phyloP scores from a whole-genome alignment of 2,113 vertebrate genomes.

The Microcebus jonahi region DNA sequence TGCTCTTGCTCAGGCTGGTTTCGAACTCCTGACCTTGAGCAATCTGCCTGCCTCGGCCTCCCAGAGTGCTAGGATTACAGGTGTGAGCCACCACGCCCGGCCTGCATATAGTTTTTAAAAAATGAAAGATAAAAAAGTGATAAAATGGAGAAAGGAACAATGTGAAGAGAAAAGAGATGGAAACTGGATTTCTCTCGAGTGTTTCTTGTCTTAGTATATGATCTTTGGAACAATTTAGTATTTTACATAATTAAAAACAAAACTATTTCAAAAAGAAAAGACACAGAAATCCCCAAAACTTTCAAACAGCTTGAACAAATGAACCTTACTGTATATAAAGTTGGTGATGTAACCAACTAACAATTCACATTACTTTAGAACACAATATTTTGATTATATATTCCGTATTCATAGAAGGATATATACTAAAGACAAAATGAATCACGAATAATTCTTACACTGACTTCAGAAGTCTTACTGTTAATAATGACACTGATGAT shows the following conservation, averaged over 20 bases:
- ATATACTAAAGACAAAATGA: not conserved
- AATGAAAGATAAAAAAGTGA: not conserved
- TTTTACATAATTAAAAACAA: conserved; percentile 15
- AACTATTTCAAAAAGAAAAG: not conserved
- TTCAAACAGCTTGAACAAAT: not conserved
- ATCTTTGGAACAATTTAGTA: not conserved
- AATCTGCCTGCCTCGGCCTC: too few species aligned
- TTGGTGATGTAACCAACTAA: not conserved
- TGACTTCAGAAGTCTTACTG: not conserved
- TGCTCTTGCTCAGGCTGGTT: too few species aligned
- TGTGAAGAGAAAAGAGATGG: not conserved
- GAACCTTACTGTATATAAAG: not conserved
- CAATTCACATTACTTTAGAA: not conserved
- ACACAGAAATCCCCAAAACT: not conserved
- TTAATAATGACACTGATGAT: not conserved
- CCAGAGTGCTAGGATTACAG: too few species aligned
- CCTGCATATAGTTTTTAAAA: not conserved
- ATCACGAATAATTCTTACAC: not conserved
- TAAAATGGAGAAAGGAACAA: not conserved
- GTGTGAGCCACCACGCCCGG: too few species aligned
- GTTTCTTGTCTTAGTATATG: not conserved
- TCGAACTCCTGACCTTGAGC: too few species aligned
- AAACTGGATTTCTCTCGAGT: not conserved
- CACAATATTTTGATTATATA: not conserved
- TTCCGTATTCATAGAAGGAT: not conserved